Percentiles rank a stretch among this genome's conserved stretches.
phyloP scores from a whole-genome alignment of 2,888 invertebrate species.

The Xylocampa areola region DNA sequence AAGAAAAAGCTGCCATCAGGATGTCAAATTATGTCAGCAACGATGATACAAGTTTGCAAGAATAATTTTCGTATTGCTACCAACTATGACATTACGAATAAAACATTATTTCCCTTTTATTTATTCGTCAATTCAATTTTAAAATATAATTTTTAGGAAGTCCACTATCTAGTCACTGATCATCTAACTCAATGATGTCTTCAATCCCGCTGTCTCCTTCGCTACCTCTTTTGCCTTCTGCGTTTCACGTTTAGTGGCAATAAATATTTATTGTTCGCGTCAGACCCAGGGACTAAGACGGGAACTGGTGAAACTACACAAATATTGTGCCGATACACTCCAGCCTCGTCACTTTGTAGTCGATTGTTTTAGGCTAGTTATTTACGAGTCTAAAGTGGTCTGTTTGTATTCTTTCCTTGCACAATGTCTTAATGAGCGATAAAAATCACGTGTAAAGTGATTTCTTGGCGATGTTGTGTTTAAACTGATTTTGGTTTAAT shows the following conservation, averaged over 20 bases:
- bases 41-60: too few species aligned
- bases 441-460: slow-evolving; percentile 24
- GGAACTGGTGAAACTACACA: slow-evolving; percentile 69
- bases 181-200: too few species aligned
- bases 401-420: slow-evolving; percentile 45
- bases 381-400: slow-evolving; percentile 43
- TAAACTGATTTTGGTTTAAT: background rate
- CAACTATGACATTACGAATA: too few species aligned
- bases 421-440: slow-evolving; percentile 47
- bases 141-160: too few species aligned
- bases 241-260: slow-evolving; percentile 70
- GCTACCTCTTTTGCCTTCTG: slow-evolving; percentile 28
- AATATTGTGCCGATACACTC: slow-evolving; percentile 66
- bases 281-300: slow-evolving; percentile 78
- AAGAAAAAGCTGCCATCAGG: too few species aligned
- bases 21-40: too few species aligned
- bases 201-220: background rate
- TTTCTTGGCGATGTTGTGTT: slow-evolving; percentile 3
- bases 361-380: slow-evolving; percentile 51
- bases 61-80: too few species aligned
- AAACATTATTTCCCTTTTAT: too few species aligned
- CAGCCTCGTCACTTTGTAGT: slow-evolving; percentile 66
- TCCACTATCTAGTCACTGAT: too few species aligned
- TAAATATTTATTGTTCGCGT: slow-evolving; percentile 83
- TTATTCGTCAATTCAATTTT: too few species aligned